phyloP scores from a whole-genome alignment of 2,888 invertebrate species.

The Lasioglossum oenotherae region DNA sequence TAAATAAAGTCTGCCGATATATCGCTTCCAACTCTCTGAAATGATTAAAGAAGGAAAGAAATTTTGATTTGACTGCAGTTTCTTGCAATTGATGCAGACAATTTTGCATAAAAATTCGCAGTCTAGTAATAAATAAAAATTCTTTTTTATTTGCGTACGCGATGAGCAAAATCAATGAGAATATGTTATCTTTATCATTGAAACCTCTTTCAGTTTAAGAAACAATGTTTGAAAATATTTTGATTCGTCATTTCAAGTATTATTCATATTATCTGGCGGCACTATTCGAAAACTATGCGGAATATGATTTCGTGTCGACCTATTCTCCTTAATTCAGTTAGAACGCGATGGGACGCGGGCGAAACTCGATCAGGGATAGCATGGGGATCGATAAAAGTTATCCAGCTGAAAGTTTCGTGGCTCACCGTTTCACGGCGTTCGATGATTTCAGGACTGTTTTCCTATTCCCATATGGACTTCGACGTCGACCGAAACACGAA shows the following conservation, averaged over 20 bases:
- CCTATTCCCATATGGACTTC: slow-evolving; percentile 92
- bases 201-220: not conserved
- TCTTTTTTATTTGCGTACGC: too few species aligned
- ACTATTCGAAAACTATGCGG: not conserved
- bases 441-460: slow-evolving; percentile 87
- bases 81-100: too few species aligned
- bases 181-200: not conserved
- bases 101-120: not conserved
- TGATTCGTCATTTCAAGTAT: not conserved
- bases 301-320: not conserved
- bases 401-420: not conserved
- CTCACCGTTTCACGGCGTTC: slow-evolving; percentile 14
- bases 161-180: too few species aligned
- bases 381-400: slow-evolving; percentile 23
- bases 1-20: not conserved
- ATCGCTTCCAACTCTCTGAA: not conserved
- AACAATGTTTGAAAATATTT: not conserved
- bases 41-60: not conserved
- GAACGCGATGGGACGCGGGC: not conserved
- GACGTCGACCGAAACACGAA: slow-evolving; percentile 90
- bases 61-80: not conserved
- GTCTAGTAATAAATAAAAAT: too few species aligned
- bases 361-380: not conserved
- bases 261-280: not conserved
- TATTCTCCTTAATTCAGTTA: not conserved